Evolutionary conservation across 2,113 vertebrate species (phyloP), one percentile per base, ranked within the genome.

Genomic region (Sinocyclocheilus rhinocerous): DNA sequence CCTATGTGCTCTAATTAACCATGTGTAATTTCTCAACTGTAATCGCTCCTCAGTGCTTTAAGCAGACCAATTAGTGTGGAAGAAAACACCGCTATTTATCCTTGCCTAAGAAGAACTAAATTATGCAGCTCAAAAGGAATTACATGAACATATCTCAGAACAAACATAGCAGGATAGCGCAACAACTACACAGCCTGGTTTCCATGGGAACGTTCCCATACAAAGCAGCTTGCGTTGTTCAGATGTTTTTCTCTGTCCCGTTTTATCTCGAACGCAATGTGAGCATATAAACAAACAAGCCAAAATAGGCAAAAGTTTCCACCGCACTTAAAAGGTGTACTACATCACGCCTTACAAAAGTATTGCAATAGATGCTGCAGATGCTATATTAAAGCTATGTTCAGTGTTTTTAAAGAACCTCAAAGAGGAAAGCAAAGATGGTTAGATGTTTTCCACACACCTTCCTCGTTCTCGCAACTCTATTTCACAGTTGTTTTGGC

Each of bases 401-500:
- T 63, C 4, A n/a, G n/a, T 20, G 7, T 42, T 33, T 81, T 50
- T 69, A 29, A 26, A 48, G 42, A 52, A 69, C 0, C 80, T 33
- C 42, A 65, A 48, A 50, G 59, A 48, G 48, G 26, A n/a, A 55
- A 29, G 48, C 36, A 81, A 81, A 81, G 4, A 82, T 67, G 42
- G 42, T 50, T 50, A 69, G 80, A 13, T 69, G 63, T 69, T 82
- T 69, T 48, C 80, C 50, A 29, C n/a, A 45, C 79, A 26, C 11
- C 61, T 81, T 81, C 39, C 42, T 11, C n/a, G 4, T 29, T 81
- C n/a, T 29, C 42, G 2, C 61, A 69, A 33, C 63, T 69, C 80
- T 50, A 82, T 82, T 82, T 82, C 80, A 82, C 80, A 69, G 80
- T 82, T 82, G 80, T 82, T 82, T 82, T 82, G 80, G 80, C 80